Base-by-base conservation (phyloP, 2,888 invertebrate species). In the Melangyna quadrimaculata region DNA sequence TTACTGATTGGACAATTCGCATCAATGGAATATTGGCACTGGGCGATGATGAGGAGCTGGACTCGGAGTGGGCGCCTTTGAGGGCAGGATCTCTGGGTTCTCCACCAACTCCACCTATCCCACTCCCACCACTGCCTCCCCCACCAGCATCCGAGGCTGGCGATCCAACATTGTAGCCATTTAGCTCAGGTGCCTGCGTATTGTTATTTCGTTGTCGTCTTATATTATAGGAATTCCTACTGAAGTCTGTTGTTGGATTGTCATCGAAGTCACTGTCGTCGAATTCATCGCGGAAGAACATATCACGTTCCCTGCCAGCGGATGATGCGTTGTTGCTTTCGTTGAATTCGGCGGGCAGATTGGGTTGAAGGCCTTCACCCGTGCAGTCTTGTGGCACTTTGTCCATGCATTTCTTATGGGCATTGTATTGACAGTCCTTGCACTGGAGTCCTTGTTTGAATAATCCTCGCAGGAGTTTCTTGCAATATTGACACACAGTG, bases 1-100 rank as follows among this genome's bases (percentile, higher is more conserved):
- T 99, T 63, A 99, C 98, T 73, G 98, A 98, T 94, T 99, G 99
- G 86, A 99, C 98, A 90, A 99, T 98, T 92, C 99, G 95, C 98
- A 98, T 98, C 90, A 99, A 94, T 35, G 99, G 99, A 93, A 99
- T 99, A 94, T 99, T 98, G 93, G 97, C 96, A 94, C 97, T 97
- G 89, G 96, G 96, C 57, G 97, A 96, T 83, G 97, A 96, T 78
- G 96, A 96, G 88, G 94, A 95, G 91, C 95, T 95, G 3, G 92
- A 91, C 74, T 91, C 91, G 57, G 92, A 92, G 61, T 91, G 91
- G 51, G 89, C 89, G 77, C 91, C 91, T 10, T 87, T 78, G 14
- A 89, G 81, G 17, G 83, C 77, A 9, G 82, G 87, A 32, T 83
- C 78, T 67, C 84, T 83, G 72, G 88, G 48, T 84, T 88, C 71